phyloP scores from a whole-genome alignment of 2,888 invertebrate species.

The Megalurothrips usitatus region DNA sequence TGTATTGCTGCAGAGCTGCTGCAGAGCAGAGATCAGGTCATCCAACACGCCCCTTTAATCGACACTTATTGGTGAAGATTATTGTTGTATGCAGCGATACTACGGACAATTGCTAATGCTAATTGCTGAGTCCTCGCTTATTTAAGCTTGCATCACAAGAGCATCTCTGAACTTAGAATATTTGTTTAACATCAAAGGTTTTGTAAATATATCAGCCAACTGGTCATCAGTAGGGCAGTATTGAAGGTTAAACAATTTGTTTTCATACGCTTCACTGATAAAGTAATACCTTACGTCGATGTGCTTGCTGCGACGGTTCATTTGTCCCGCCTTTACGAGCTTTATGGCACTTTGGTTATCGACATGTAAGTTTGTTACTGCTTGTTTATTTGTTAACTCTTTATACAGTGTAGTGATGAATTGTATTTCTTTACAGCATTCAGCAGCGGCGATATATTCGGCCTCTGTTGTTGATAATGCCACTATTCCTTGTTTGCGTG shows the following conservation, averaged over 20 bases:
- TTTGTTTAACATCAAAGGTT: conserved; percentile 35
- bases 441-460: conserved; percentile 39
- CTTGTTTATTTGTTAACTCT: conserved; percentile 32
- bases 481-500: conserved; percentile 39
- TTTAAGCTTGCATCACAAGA: no score
- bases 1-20: no score
- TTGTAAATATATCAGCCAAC: conserved; percentile 38
- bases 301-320: conserved; percentile 33
- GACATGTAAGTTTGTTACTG: conserved; percentile 33
- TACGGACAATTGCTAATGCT: no score
- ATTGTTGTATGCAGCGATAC: no score
- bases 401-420: conserved; percentile 37
- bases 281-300: conserved; percentile 36
- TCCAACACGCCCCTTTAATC: no score
- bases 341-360: conserved; percentile 37
- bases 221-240: conserved; percentile 36
- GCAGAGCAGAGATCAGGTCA: no score
- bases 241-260: conserved; percentile 33
- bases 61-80: no score
- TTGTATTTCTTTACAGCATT: conserved; percentile 37
- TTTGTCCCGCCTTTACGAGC: conserved; percentile 35
- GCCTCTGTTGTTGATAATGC: conserved; percentile 40
- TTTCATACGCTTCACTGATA: conserved; percentile 32
- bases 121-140: no score
- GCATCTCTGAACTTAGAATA: conserved; percentile 33